Conservation (phyloP, 2,113 vertebrate species). For the Desmodus rotundus region DNA sequence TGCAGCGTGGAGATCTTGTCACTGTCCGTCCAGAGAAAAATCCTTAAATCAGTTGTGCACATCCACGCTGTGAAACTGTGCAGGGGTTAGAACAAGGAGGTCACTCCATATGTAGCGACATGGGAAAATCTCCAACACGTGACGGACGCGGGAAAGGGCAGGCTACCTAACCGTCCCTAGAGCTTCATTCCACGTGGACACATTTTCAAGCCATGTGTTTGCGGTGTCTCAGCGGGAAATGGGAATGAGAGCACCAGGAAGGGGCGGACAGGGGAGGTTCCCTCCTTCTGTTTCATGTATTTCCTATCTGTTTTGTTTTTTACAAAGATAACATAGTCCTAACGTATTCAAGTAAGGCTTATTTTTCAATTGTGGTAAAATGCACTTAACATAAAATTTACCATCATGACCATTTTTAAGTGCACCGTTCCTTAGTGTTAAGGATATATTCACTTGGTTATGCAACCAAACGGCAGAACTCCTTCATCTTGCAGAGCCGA, state of each 20-base stretch:
- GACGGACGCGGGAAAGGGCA: neutral
- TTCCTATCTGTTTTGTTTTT: neutral
- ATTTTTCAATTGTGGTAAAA: neutral
- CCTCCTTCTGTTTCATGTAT: neutral
- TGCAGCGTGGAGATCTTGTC: neutral
- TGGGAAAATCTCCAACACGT: neutral
- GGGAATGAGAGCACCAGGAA: neutral
- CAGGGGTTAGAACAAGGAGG: neutral
- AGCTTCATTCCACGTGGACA: neutral
- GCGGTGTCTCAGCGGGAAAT: neutral
- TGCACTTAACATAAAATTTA: neutral
- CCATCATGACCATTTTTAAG: too few relatives aligned
- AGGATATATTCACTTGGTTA: neutral
- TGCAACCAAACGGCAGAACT: neutral
- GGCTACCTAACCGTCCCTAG: neutral
- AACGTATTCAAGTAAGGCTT: neutral
- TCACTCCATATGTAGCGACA: neutral
- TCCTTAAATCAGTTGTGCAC: neutral
- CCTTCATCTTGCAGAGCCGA: neutral
- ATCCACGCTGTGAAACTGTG: neutral
- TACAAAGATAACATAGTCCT: neutral
- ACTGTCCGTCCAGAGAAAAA: neutral
- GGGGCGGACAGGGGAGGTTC: neutral
- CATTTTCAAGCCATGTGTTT: neutral
- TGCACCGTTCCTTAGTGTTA: neutral